Base-by-base conservation (phyloP, 2,797 vertebrate genomes). In the Limosa lapponica region DNA sequence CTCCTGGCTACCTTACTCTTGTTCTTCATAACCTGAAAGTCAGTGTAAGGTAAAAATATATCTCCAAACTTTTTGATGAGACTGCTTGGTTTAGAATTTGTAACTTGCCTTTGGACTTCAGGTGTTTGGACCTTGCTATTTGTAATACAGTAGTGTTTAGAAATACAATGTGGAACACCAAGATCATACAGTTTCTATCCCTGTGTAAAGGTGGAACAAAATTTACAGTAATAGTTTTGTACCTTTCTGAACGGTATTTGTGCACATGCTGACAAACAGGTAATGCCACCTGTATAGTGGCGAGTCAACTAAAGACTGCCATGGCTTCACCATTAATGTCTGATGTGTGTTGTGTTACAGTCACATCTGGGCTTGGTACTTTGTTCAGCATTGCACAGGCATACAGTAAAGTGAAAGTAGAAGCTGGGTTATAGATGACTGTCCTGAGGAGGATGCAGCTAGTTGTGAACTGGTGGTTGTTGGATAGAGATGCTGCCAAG, bases 361-460 rank as follows among this genome's bases (percentile, higher is more conserved):
- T 58, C 18, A n/a, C 17, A 4, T 15, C 64, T 49, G 44, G 28
- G n/a, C 57, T 69, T 62, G 46, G 16, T 19, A 1, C 59, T 57
- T 57, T 8, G n/a, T 49, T 87, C 80, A 85, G 74, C 74, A 25
- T 37, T 37, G 25, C 4, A 7, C 0, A 0, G 19, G 11, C 1
- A 2, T 39, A 6, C 8, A 17, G n/a, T n/a, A 20, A 44, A 0
- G 12, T 54, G 30, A 43, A 73, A 4, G 1, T 9, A 58, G 44
- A 48, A 81, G 23, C 15, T 70, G 34, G 12, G 4, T 61, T 87
- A 16, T 10, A n/a, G 24, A 14, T 51, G 36, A 13, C 39, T 82
- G 55, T 89, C 39, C 44, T 44, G n/a, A 78, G 49, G 25, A 62
- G 48, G 20, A 14, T 36, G 34, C 16, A 79, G 25, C 22, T 64